These are phyloP conservation scores for Lepisosteus oculatus DNA, from an alignment of 2,113 vertebrate genomes.

Conservation along the genomic window DNA sequence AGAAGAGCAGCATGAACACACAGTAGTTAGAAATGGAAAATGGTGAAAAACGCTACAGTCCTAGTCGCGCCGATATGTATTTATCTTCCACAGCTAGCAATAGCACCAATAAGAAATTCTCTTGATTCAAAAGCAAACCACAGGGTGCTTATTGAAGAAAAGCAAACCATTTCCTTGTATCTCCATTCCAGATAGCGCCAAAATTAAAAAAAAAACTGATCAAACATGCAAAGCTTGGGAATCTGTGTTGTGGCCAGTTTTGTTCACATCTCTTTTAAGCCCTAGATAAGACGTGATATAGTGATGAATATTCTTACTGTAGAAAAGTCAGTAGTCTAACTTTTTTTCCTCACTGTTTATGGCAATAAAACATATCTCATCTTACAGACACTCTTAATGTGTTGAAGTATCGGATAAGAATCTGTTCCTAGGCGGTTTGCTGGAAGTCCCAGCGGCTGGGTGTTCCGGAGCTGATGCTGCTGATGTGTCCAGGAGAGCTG, in stretches of 20 bases:
- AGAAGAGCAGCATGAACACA: constrained; percentile 20
- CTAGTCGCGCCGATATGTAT: constrained; percentile 25
- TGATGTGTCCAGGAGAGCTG: neutral
- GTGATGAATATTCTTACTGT: constrained; percentile 51
- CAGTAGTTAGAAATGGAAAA: too few species aligned
- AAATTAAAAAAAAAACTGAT: constrained; percentile 22
- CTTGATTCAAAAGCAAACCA: constrained; percentile 29
- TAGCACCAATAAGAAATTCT: constrained; percentile 23
- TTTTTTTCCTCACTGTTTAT: constrained; percentile 62
- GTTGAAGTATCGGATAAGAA: constrained; percentile 18
- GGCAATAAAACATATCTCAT: constrained; percentile 70
- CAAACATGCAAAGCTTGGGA: constrained; percentile 33
- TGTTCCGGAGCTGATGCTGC: neutral
- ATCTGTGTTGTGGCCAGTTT: constrained; percentile 38
- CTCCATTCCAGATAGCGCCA: constrained; percentile 9
- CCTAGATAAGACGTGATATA: constrained; percentile 34
- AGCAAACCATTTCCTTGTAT: constrained; percentile 22
- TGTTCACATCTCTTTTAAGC: constrained; percentile 30
- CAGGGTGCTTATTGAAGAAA: constrained; percentile 32
- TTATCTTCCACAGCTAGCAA: constrained; percentile 31
- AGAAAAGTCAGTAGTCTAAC: constrained; percentile 49
- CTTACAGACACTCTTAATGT: constrained; percentile 51
- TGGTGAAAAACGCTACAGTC: constrained; percentile 18
- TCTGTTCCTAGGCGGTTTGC: neutral
- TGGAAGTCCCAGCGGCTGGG: neutral